These are phyloP conservation scores for Cyanoramphus novaezelandiae DNA, from an alignment of 2,113 vertebrate genomes.

Conservation along the genomic window DNA sequence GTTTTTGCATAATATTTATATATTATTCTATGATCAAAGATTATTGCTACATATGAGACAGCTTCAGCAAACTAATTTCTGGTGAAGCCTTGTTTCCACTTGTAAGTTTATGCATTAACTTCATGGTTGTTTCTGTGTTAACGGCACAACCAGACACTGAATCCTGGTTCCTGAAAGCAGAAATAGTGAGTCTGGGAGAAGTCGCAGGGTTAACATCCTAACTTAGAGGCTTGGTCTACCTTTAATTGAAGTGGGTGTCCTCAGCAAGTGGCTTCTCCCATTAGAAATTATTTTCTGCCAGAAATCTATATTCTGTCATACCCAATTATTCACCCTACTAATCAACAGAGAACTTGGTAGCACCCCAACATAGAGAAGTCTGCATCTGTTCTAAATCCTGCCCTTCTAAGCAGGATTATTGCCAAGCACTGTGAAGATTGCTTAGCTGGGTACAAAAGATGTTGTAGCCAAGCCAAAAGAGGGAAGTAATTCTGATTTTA, in stretches of 20 bases:
- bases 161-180: background rate
- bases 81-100: background rate
- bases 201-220: constrained; percentile 47
- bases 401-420: constrained; percentile 65
- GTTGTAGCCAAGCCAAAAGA: constrained; percentile 59
- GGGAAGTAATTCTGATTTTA: constrained; percentile 50
- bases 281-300: constrained; percentile 71
- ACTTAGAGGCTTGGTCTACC: constrained; percentile 33
- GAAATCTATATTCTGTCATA: constrained; percentile 73
- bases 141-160: background rate
- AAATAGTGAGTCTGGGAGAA: background rate
- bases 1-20: background rate
- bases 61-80: background rate
- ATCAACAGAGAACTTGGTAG: constrained; percentile 69
- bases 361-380: constrained; percentile 58
- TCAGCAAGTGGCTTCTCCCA: constrained; percentile 63
- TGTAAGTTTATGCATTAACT: background rate
- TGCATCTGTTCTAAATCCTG: constrained; percentile 75
- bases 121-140: background rate
- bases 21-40: background rate
- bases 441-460: constrained; percentile 80
- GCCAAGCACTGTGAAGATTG: constrained; percentile 69
- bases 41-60: background rate
- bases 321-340: constrained; percentile 70
- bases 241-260: constrained; percentile 62